Evolutionary conservation across 2,113 vertebrate genomes (phyloP).

Genomic region (Phrynosoma platyrhinos): DNA sequence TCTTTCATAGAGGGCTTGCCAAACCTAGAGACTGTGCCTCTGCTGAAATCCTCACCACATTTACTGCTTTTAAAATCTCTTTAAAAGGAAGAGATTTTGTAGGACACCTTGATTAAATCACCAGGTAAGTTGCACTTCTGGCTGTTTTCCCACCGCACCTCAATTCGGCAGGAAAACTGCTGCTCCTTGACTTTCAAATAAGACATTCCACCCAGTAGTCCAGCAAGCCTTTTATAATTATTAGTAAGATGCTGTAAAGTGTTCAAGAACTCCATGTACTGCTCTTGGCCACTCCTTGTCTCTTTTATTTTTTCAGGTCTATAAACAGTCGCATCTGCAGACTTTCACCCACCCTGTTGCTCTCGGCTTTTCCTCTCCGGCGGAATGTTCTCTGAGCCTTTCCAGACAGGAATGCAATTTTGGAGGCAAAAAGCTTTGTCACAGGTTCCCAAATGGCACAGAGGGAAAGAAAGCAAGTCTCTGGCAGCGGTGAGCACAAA

Average conservation of each 20-base stretch:
- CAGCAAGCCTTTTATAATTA: slow-evolving; percentile 53
- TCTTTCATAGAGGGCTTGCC: too few species aligned
- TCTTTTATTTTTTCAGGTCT: slow-evolving; percentile 36
- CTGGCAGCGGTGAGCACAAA: neutral
- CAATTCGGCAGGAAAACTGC: slow-evolving; percentile 51
- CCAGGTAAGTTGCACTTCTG: neutral
- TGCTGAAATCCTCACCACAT: too few species aligned
- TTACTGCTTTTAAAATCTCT: too few species aligned
- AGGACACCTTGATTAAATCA: slow-evolving; percentile 1
- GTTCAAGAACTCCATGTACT: slow-evolving; percentile 69
- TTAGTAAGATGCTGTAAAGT: slow-evolving; percentile 63
- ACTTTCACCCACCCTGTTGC: slow-evolving; percentile 44
- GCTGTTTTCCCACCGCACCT: neutral
- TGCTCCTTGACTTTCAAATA: slow-evolving; percentile 50
- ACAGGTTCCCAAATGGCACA: slow-evolving; percentile 61
- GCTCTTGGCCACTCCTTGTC: neutral
- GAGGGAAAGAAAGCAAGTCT: neutral
- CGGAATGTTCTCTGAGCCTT: slow-evolving; percentile 62
- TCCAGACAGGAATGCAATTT: slow-evolving; percentile 66
- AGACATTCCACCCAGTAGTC: slow-evolving; percentile 61
- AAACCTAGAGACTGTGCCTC: too few species aligned
- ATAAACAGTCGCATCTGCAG: slow-evolving; percentile 59
- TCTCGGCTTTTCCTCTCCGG: slow-evolving; percentile 45
- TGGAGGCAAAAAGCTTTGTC: slow-evolving; percentile 60
- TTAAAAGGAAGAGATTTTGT: neutral